A percentile compares a stretch with the other conserved stretches of the same genome.
These are phyloP conservation scores for Hemithea aestivaria DNA, from an alignment of 2,888 invertebrate species.

Conservation along the genomic window DNA sequence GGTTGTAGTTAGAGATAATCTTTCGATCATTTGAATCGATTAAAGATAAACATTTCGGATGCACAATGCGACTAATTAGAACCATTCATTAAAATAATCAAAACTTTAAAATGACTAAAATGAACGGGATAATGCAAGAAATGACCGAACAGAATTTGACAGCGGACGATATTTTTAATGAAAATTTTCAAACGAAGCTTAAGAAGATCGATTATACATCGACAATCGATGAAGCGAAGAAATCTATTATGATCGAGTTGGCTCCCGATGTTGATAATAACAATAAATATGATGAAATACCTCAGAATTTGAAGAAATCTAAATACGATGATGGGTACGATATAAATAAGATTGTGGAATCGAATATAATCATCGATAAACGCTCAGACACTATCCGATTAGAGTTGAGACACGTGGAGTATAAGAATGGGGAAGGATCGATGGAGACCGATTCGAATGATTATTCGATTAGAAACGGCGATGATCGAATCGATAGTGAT, in stretches of 20 bases:
- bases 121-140: conserved; percentile 55
- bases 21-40: conserved; percentile 74
- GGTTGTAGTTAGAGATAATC: conserved; percentile 62
- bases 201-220: conserved; percentile 46
- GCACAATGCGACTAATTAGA: conserved; percentile 74
- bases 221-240: conserved; percentile 29
- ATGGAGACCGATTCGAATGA: conserved; percentile 34
- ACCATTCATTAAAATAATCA: conserved; percentile 16
- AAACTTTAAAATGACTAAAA: conserved; percentile 59
- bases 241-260: conserved; percentile 17
- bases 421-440: conserved; percentile 25
- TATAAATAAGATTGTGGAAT: conserved; percentile 49
- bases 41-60: conserved; percentile 58
- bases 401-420: conserved; percentile 45
- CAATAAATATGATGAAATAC: conserved; percentile 40
- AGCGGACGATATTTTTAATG: conserved; percentile 62
- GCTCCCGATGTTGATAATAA: conserved; percentile 35
- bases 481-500: conserved; percentile 34
- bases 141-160: conserved; percentile 52
- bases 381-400: conserved; percentile 56
- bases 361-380: conserved; percentile 57
- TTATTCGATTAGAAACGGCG: conserved; percentile 41
- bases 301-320: conserved; percentile 47
- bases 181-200: conserved; percentile 44
- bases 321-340: conserved; percentile 45